Conservation (phyloP, 2,113 vertebrate genomes). For the Podarcis raffonei region DNA sequence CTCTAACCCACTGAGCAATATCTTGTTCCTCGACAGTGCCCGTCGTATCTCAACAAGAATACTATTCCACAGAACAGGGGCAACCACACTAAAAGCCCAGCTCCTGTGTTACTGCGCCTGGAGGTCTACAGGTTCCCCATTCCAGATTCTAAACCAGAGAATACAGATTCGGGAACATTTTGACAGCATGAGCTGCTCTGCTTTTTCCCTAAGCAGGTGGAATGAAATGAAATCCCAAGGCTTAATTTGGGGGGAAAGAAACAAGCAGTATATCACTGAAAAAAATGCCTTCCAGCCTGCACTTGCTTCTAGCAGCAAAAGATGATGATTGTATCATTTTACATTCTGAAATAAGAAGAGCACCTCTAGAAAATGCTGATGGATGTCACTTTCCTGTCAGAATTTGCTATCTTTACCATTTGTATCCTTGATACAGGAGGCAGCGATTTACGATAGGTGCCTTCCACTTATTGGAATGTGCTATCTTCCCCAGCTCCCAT, state of each 20-base stretch:
- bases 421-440: slow-evolving; percentile 16
- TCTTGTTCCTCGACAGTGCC: no score
- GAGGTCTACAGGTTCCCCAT: no score
- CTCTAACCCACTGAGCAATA: no score
- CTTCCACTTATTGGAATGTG: slow-evolving; percentile 1
- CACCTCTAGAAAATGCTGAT: neutral
- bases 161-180: neutral
- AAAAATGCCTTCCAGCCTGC: slow-evolving; percentile 34
- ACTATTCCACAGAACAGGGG: neutral
- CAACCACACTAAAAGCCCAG: neutral
- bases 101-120: no score
- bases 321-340: slow-evolving; percentile 2
- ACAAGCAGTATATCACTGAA: slow-evolving; percentile 9
- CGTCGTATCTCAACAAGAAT: no score
- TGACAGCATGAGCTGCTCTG: neutral
- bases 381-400: slow-evolving; percentile 10
- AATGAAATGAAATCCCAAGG: slow-evolving; percentile 15
- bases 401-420: slow-evolving; percentile 35
- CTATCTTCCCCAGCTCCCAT: neutral
- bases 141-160: neutral
- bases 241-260: slow-evolving; percentile 30
- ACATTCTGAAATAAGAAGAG: slow-evolving; percentile 26
- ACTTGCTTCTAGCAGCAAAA: slow-evolving; percentile 35
- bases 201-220: neutral
- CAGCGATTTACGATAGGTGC: neutral